Conservation (phyloP, 2,113 vertebrate species). For the Nannobrachium achirus region DNA sequence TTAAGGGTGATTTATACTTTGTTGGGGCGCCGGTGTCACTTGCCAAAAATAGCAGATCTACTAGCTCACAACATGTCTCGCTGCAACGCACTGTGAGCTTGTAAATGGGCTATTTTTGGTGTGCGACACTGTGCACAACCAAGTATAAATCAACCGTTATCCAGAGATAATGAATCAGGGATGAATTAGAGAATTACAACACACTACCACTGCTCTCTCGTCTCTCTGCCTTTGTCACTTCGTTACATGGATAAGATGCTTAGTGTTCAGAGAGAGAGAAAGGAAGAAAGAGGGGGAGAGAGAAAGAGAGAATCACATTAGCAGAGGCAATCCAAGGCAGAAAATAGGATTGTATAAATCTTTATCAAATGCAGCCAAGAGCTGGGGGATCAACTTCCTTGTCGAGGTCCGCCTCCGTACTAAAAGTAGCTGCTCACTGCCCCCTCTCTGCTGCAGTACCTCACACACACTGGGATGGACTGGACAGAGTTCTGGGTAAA, state of each 20-base stretch:
- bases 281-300: conserved; percentile 12
- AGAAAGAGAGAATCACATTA: conserved; percentile 73
- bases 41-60: too few relatives aligned
- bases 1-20: conserved; percentile 7
- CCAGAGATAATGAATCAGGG: conserved; percentile 77
- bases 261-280: conserved; percentile 63
- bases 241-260: conserved; percentile 78
- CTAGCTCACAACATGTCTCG: too few relatives aligned
- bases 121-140: too few relatives aligned
- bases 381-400: conserved; percentile 58
- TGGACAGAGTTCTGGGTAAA: not conserved
- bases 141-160: conserved; percentile 34
- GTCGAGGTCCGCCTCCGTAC: conserved; percentile 26
- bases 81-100: too few relatives aligned
- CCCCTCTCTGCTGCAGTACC: conserved; percentile 22
- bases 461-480: conserved; percentile 23
- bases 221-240: conserved; percentile 75
- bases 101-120: too few relatives aligned
- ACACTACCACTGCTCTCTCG: conserved; percentile 71
- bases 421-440: conserved; percentile 14
- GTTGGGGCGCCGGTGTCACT: too few relatives aligned
- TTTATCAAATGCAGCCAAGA: conserved; percentile 79
- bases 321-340: conserved; percentile 83
- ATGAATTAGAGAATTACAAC: conserved; percentile 81
- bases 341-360: conserved; percentile 85